phyloP scores from a whole-genome alignment of 1,140 invertebrate species.

The Sminthurinus signatus region DNA sequence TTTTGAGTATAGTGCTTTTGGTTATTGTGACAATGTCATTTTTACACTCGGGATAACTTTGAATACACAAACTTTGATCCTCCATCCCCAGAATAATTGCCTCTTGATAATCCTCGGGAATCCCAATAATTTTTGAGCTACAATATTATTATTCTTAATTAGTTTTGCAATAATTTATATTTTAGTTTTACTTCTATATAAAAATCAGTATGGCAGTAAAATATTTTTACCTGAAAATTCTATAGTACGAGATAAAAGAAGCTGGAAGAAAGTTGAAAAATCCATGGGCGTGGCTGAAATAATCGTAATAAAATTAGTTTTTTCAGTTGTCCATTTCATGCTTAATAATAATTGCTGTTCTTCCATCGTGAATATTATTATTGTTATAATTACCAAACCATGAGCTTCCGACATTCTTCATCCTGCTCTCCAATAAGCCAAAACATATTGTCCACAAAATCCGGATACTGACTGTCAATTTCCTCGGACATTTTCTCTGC shows the following conservation, averaged over 20 bases:
- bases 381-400: too few species aligned
- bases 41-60: neutral
- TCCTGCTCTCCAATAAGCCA: conserved; percentile 28
- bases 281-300: conserved; percentile 39
- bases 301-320: too few species aligned
- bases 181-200: too few species aligned
- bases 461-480: conserved; percentile 3
- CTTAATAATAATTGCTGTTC: too few species aligned
- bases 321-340: too few species aligned
- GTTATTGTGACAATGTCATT: neutral
- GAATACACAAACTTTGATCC: conserved; percentile 3
- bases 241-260: conserved; percentile 10
- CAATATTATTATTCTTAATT: too few species aligned
- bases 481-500: neutral
- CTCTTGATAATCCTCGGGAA: conserved; percentile 4
- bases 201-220: too few species aligned
- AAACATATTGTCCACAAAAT: conserved; percentile 29
- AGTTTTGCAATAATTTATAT: too few species aligned
- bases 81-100: neutral
- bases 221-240: conserved; percentile 34
- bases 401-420: conserved; percentile 25
- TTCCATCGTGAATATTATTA: too few species aligned
- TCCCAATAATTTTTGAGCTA: neutral
- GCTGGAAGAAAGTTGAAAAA: conserved; percentile 26
- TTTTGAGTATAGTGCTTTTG: too few species aligned